Conservation (phyloP, 2,113 vertebrate genomes). For the Phylloscopus trochiloides region DNA sequence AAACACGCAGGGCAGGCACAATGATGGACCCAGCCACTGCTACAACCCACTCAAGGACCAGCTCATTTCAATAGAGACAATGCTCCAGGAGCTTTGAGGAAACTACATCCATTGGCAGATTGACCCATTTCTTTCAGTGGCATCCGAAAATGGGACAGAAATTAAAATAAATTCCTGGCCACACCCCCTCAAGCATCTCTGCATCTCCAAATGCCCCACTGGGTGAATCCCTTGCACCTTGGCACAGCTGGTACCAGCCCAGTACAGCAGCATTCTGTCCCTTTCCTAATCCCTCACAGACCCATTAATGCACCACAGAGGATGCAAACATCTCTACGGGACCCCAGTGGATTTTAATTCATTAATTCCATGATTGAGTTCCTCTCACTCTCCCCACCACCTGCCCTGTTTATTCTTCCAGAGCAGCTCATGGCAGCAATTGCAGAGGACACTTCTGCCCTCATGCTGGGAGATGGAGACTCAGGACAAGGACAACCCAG, state of each 20-base stretch:
- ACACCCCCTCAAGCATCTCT: fast-evolving
- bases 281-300: neutral
- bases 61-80: neutral
- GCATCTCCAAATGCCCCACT: neutral
- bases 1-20: fast-evolving
- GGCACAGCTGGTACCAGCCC: fast-evolving
- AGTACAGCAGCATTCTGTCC: fast-evolving
- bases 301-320: neutral
- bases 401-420: neutral
- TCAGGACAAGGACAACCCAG: neutral
- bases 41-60: fast-evolving
- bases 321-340: neutral
- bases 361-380: neutral
- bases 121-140: neutral
- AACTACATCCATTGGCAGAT: neutral
- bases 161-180: neutral
- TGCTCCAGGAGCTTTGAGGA: neutral
- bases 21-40: neutral
- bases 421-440: neutral
- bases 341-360: neutral
- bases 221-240: neutral
- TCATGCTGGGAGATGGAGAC: neutral
- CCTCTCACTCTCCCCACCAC: fast-evolving
- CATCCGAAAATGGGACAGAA: neutral
- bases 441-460: neutral